phyloP scores from a whole-genome alignment of 2,888 invertebrate species.

The Drosophila mercatorum region DNA sequence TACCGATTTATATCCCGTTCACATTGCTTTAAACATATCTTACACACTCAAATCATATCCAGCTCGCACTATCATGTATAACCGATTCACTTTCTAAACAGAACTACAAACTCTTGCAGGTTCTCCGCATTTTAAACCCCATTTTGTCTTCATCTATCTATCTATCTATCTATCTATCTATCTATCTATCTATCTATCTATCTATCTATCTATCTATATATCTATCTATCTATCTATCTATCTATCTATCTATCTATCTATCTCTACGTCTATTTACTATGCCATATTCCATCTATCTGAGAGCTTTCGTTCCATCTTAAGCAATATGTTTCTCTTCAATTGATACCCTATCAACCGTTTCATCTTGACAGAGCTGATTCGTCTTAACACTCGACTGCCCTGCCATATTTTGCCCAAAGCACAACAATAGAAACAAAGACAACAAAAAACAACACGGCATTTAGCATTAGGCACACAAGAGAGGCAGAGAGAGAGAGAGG shows the following conservation, averaged over 20 bases:
- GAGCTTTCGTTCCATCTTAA: neutral
- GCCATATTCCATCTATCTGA: neutral
- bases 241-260: neutral
- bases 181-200: neutral
- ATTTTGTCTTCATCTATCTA: neutral
- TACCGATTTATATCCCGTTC: neutral
- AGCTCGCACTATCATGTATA: neutral
- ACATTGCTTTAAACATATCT: neutral
- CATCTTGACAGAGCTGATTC: slow-evolving; percentile 66
- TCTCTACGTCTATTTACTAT: neutral
- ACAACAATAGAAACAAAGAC: slow-evolving; percentile 14
- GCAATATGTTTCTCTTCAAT: slow-evolving; percentile 31
- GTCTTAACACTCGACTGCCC: slow-evolving; percentile 64
- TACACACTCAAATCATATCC: neutral
- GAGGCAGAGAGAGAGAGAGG: neutral
- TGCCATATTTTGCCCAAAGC: slow-evolving; percentile 27
- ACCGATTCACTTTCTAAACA: neutral
- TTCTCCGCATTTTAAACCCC: neutral
- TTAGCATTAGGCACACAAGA: slow-evolving; percentile 64
- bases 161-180: neutral
- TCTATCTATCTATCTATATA: neutral
- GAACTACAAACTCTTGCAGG: no score
- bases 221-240: neutral
- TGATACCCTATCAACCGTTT: slow-evolving; percentile 48
- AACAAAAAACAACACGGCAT: slow-evolving; percentile 57